A percentile compares a stretch with the other conserved stretches of the same genome.
phyloP scores from a whole-genome alignment of 1,140 invertebrate genomes.

The Pseudobourletiella spinata region DNA sequence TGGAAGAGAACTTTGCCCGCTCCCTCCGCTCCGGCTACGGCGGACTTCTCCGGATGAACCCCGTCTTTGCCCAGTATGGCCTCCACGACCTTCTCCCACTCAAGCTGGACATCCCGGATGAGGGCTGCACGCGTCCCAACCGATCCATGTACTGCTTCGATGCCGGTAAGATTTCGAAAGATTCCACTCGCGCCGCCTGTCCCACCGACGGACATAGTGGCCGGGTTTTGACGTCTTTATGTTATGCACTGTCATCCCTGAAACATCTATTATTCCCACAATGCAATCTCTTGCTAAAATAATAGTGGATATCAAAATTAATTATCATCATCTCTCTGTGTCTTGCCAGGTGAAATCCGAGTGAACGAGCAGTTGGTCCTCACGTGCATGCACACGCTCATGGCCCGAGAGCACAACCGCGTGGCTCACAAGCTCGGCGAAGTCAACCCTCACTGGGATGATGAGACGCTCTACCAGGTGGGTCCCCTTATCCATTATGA shows the following conservation, averaged over 20 bases:
- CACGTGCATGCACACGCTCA: slow-evolving; percentile 80
- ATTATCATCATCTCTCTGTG: too few species aligned
- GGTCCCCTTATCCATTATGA: neutral
- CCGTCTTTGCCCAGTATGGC: slow-evolving; percentile 75
- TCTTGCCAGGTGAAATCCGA: slow-evolving; percentile 86
- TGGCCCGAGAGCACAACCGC: slow-evolving; percentile 80
- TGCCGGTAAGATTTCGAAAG: slow-evolving; percentile 67
- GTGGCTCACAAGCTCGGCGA: slow-evolving; percentile 62
- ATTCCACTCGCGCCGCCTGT: too few species aligned
- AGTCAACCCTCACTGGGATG: slow-evolving; percentile 90
- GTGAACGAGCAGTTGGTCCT: slow-evolving; percentile 87
- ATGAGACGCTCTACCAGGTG: slow-evolving; percentile 81
- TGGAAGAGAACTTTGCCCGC: slow-evolving; percentile 64
- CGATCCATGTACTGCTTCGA: slow-evolving; percentile 85
- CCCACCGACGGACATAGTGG: too few species aligned
- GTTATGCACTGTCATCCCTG: too few species aligned
- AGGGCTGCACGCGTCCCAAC: slow-evolving; percentile 83
- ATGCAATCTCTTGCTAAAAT: too few species aligned
- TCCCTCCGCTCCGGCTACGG: slow-evolving; percentile 67
- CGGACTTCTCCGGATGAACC: slow-evolving; percentile 74
- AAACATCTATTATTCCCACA: too few species aligned
- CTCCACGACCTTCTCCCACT: slow-evolving; percentile 78
- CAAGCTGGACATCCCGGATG: slow-evolving; percentile 82
- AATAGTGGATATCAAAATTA: too few species aligned
- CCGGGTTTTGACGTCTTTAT: too few species aligned